phyloP scores from a whole-genome alignment of 2,888 invertebrate genomes.

The Disparrhopalites patrizii region DNA sequence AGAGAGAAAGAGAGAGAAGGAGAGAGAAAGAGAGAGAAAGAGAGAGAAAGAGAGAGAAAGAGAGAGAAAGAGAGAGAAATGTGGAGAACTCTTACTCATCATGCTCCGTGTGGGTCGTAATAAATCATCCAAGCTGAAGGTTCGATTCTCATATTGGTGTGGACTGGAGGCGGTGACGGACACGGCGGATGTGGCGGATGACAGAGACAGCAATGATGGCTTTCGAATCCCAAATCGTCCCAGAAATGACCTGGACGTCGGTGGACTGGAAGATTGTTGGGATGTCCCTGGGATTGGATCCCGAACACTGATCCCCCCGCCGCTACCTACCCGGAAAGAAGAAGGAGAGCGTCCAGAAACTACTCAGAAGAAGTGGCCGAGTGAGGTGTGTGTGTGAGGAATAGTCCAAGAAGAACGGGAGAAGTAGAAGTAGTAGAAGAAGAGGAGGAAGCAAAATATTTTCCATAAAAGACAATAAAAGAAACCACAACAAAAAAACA shows the following conservation, averaged over 20 bases:
- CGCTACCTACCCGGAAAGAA: slow-evolving; percentile 44
- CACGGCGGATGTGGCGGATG: slow-evolving; percentile 51
- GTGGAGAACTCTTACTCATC: slow-evolving; percentile 48
- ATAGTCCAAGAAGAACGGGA: background rate
- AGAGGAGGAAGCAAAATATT: slow-evolving; percentile 10
- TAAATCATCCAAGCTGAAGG: slow-evolving; percentile 84
- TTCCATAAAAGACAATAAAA: slow-evolving; percentile 16
- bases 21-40: background rate
- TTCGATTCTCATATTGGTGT: slow-evolving; percentile 56
- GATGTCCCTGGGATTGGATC: slow-evolving; percentile 45
- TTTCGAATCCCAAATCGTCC: slow-evolving; percentile 82
- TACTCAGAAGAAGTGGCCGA: slow-evolving; percentile 5
- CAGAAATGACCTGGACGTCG: slow-evolving; percentile 66
- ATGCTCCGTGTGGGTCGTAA: slow-evolving; percentile 60
- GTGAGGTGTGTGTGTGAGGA: background rate
- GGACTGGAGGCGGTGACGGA: slow-evolving; percentile 58
- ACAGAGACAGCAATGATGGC: slow-evolving; percentile 77
- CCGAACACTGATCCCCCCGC: slow-evolving; percentile 34
- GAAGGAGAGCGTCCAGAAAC: slow-evolving; percentile 47
- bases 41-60: too few species aligned
- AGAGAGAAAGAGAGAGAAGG: background rate
- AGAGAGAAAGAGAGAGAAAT: background rate
- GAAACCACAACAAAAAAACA: slow-evolving; percentile 1
- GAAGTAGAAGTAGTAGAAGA: background rate
- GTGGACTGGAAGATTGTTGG: slow-evolving; percentile 51